Percentiles rank a stretch among this genome's conserved stretches.
Conservation (phyloP, 2,113 vertebrate genomes). For the Antennarius striatus region DNA sequence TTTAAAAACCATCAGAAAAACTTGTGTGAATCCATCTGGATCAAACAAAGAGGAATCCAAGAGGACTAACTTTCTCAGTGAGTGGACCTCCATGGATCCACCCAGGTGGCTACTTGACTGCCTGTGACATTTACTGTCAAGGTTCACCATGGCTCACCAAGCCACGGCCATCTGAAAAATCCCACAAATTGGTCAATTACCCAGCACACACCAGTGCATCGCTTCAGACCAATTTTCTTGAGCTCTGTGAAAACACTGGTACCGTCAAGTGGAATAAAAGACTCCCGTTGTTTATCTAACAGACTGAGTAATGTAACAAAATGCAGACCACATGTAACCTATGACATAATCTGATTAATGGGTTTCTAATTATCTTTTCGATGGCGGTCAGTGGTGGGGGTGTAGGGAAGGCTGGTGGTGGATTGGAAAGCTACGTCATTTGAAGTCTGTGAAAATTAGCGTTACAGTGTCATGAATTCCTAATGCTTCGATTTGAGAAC, state of each 20-base stretch:
- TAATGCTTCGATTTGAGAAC: constrained; percentile 24
- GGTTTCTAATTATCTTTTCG: constrained; percentile 77
- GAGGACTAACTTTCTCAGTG: constrained; percentile 22
- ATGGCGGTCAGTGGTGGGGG: constrained; percentile 40
- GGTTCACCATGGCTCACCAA: constrained; percentile 54
- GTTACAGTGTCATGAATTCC: constrained; percentile 37
- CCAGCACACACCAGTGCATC: constrained; percentile 39
- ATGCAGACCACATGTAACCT: constrained; percentile 80
- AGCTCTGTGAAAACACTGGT: constrained; percentile 66
- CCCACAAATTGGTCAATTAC: constrained; percentile 77
- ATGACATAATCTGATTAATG: constrained; percentile 83
- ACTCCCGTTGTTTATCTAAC: constrained; percentile 75
- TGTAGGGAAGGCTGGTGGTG: constrained; percentile 28
- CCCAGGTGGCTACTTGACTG: constrained; percentile 61
- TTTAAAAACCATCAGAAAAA: constrained; percentile 27
- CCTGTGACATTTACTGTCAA: constrained; percentile 59
- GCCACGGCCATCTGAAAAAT: constrained; percentile 60
- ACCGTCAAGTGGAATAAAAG: constrained; percentile 73
- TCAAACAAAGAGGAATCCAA: constrained; percentile 22
- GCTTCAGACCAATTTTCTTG: constrained; percentile 64
- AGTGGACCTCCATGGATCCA: constrained; percentile 48
- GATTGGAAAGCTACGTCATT: constrained; percentile 42
- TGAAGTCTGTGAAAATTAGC: constrained; percentile 54
- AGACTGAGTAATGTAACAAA: constrained; percentile 76
- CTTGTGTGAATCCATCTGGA: constrained; percentile 38